Evolutionary conservation across 2,797 vertebrate genomes (phyloP).

Genomic region (Allobates femoralis): DNA sequence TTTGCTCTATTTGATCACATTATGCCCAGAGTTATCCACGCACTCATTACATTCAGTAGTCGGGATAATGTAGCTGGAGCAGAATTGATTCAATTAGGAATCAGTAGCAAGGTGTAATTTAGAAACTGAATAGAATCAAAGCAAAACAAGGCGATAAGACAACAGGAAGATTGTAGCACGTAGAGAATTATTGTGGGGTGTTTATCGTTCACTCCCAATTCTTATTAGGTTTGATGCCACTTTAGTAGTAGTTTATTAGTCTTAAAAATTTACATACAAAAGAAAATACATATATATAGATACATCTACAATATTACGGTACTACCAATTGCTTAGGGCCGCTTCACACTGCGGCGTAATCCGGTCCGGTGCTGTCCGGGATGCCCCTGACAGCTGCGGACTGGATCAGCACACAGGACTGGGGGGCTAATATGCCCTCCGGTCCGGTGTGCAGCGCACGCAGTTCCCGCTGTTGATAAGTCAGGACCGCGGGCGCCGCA

Average conservation of each 20-base stretch:
- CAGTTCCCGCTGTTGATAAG: too few relatives aligned
- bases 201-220: background rate
- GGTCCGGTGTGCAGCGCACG: too few relatives aligned
- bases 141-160: slow-evolving; percentile 2
- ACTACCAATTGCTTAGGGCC: too few relatives aligned
- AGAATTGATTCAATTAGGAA: slow-evolving; percentile 52
- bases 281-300: too few relatives aligned
- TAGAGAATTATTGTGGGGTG: background rate
- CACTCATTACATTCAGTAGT: slow-evolving; percentile 50
- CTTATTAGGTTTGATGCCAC: background rate
- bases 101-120: slow-evolving; percentile 24
- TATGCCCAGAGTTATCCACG: slow-evolving; percentile 44
- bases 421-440: too few relatives aligned
- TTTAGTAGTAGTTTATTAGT: background rate
- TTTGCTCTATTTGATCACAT: slow-evolving; percentile 47
- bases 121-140: background rate
- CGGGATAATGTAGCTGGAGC: slow-evolving; percentile 43
- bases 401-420: too few relatives aligned
- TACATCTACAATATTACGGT: too few relatives aligned
- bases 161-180: background rate
- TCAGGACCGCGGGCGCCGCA: too few relatives aligned
- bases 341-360: too few relatives aligned
- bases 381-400: too few relatives aligned
- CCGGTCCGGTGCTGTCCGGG: too few relatives aligned
- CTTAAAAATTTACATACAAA: background rate